Evolutionary conservation across 1,140 invertebrate genomes (phyloP).

Genomic region (Scaptomyza montana): DNA sequence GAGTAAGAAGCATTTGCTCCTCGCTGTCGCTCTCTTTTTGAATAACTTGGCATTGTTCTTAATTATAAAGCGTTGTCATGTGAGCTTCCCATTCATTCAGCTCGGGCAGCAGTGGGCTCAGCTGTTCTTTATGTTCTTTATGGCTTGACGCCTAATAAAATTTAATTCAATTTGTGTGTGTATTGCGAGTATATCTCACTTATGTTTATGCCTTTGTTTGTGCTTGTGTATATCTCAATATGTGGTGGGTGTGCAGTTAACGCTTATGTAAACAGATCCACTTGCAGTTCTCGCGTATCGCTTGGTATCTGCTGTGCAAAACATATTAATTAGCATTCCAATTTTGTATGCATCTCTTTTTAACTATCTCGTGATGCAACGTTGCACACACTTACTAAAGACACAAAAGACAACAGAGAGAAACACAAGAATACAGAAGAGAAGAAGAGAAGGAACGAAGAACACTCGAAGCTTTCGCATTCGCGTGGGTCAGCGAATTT

Average conservation of each 20-base stretch:
- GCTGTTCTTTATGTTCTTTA: constrained; percentile 73
- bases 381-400: constrained; percentile 61
- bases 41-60: constrained; percentile 78
- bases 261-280: constrained; percentile 74
- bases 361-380: constrained; percentile 78
- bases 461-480: constrained; percentile 36
- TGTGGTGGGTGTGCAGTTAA: constrained; percentile 58
- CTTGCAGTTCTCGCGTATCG: constrained; percentile 63
- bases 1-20: not conserved
- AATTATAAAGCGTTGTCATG: constrained; percentile 81
- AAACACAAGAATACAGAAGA: not conserved
- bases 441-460: not conserved
- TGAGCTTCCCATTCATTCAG: constrained; percentile 77
- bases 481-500: constrained; percentile 61
- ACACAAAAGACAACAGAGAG: constrained; percentile 6
- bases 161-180: constrained; percentile 75
- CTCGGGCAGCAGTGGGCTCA: constrained; percentile 46
- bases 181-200: constrained; percentile 19
- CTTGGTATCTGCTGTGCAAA: constrained; percentile 73
- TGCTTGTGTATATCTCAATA: constrained; percentile 33
- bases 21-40: constrained; percentile 43
- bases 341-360: constrained; percentile 77
- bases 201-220: constrained; percentile 7
- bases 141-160: constrained; percentile 80
- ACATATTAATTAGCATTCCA: constrained; percentile 82